Conservation (phyloP, 2,113 vertebrate genomes). For the Anguilla japonica region DNA sequence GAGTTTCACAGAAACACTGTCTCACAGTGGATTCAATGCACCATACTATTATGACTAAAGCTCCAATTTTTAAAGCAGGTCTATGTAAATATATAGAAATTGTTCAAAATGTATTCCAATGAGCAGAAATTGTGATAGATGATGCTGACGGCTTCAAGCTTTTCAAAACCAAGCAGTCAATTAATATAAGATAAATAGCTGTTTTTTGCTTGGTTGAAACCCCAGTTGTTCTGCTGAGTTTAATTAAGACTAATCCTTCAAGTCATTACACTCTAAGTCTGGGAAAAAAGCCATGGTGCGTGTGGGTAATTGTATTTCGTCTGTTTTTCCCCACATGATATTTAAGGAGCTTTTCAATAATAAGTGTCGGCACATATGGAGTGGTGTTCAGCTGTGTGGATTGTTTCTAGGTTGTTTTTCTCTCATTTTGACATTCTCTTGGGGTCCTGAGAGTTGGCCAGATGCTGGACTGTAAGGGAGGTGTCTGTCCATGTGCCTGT, state of each 20-base stretch:
- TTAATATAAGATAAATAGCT: constrained; percentile 33
- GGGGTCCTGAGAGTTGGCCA: neutral
- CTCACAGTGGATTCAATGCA: neutral
- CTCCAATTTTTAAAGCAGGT: neutral
- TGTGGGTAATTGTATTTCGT: constrained; percentile 31
- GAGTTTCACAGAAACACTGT: neutral
- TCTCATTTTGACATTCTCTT: neutral
- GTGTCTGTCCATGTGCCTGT: neutral
- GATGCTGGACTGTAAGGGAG: neutral
- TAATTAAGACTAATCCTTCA: constrained; percentile 56
- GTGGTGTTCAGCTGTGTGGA: neutral
- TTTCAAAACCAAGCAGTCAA: neutral
- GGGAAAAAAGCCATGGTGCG: constrained; percentile 36
- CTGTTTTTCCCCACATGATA: constrained; percentile 6
- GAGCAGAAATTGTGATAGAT: constrained; percentile 38
- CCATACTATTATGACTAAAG: no score
- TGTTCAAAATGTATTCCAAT: neutral
- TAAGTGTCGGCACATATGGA: neutral
- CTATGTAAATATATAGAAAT: neutral
- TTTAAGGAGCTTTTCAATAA: neutral
- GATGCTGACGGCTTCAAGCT: constrained; percentile 15
- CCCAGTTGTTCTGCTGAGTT: constrained; percentile 47
- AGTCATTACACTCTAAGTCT: constrained; percentile 44
- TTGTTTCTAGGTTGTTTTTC: neutral
- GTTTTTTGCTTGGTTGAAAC: constrained; percentile 53